Evolutionary conservation across 1,140 invertebrate species (phyloP), one percentile per base, ranked within the genome.

Genomic region (Cotesia glomerata): DNA sequence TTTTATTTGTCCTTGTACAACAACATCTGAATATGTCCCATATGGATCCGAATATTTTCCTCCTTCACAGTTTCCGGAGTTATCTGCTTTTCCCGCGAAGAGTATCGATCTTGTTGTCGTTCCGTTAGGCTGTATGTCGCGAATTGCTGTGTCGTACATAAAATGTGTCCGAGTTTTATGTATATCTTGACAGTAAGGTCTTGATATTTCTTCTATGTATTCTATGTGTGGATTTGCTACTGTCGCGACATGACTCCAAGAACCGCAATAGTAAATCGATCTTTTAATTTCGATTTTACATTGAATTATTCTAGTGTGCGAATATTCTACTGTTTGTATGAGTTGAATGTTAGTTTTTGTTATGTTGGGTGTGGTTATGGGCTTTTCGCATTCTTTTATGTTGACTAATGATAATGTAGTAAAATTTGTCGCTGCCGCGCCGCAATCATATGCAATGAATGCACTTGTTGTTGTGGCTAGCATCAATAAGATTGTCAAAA

Each of bases 251-350:
- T 75, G 71, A 7, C 58, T 69, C 7, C 18, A 26, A 51, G 69
- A 65, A 16, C 66, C 70, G n/a, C 70, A 75, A 45, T 69, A 56
- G 49, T 54, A 62, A n/a, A 72, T 66, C 0, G 58, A 72, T 4
- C 70, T 49, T 0, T 72, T 14, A 0, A 75, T 63, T 54, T 72
- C 69, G 7, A 72, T 11, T 52, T 64, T 61, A 65, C 70, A 72
- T 64, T 72, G 36, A n/a, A n/a, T 54, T 4, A 75, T n/a, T 18
- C 59, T 16, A 7, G 49, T 62, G 5, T 45, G 39, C 16, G 18
- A 4, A 14, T 35, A 74, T 2, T 74, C 72, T n/a, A 13, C 35
- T 4, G 62, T 7, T 71, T 74, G 73, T 9, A 71, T n/a, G 0
- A 74, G 32, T 58, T 74, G 68, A 2, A 74, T 52, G 2, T 65